Base-by-base conservation (phyloP, 2,888 invertebrate species). In the Meandrusa payeni region DNA sequence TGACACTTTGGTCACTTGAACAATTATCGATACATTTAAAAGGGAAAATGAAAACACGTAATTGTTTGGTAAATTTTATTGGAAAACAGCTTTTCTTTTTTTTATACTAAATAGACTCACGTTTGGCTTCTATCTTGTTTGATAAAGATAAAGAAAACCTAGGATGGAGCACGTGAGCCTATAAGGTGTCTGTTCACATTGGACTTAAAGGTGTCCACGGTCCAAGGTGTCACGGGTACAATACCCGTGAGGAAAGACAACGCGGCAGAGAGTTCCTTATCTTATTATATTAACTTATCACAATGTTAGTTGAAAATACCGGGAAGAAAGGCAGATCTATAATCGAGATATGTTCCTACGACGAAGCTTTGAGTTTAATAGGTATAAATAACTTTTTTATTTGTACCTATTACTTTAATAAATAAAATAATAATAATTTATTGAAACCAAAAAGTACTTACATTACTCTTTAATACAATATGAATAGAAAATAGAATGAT, bases 281-380 rank as follows among this genome's bases (percentile, higher is more conserved):
- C 11, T 38, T 29, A 4, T 1, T 7, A 6, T 3, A 11, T n/a
- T 11, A 34, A 4, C 0, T 19, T 27, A 6, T 19, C 2, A 17
- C 11, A 28, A 31, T 42, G 36, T 12, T 23, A n/a, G 13, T 17
- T 6, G 32, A 24, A 29, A 29, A 29, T 17, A 36, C 7, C 3
- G 11, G 13, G 2, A 24, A 24, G 15, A 13, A 4, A n/a, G 9
- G 15, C 20, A 15, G 17, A 6, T 13, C 3, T 22, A 29, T 7
- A 5, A 17, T 2, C 6, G 23, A 19, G n/a, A 36, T 36, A 42
- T 19, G 13, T 13, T 10, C 11, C 7, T 50, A 42, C 38, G 50
- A 52, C 7, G 52, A 47, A 9, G 54, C 54, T 9, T 39, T 55
- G 29, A 47, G 52, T 38, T 28, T 41, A 24, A 46, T 49, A 1